phyloP scores from a whole-genome alignment of 2,113 vertebrate genomes.

The Donacobius atricapilla region DNA sequence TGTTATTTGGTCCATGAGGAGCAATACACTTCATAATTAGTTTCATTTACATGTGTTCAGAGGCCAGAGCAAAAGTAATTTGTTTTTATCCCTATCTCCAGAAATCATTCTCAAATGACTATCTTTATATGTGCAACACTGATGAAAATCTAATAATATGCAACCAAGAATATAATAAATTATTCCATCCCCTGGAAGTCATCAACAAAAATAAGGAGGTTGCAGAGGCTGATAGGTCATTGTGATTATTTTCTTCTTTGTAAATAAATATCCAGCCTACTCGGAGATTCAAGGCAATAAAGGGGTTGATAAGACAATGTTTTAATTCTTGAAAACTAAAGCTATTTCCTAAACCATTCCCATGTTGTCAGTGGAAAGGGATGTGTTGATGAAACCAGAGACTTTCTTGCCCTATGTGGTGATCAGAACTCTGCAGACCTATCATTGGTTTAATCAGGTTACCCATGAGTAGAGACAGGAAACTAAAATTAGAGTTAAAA shows the following conservation, averaged over 20 bases:
- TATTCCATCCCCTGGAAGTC: not conserved
- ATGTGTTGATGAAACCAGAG: not conserved
- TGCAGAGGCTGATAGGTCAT: not conserved
- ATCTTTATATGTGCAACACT: not conserved
- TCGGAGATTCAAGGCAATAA: not conserved
- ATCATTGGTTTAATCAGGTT: not conserved
- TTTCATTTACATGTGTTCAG: constrained; percentile 2
- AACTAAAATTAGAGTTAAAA: not conserved
- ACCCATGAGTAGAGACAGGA: not conserved
- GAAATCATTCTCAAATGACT: not conserved
- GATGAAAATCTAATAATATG: not conserved
- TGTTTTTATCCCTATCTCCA: not conserved
- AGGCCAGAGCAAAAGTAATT: not conserved
- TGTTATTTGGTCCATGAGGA: not conserved
- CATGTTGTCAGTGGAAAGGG: not conserved
- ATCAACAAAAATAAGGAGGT: not conserved
- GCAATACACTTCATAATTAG: not conserved
- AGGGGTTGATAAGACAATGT: not conserved
- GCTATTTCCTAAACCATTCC: not conserved
- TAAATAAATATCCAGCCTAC: not conserved
- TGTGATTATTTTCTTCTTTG: not conserved
- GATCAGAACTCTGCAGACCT: not conserved
- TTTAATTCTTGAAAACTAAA: constrained; percentile 1
- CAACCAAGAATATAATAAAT: not conserved
- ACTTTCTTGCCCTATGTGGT: not conserved